Evolutionary conservation across 2,113 vertebrate genomes (phyloP), one percentile per base, ranked within the genome.

Genomic region (Columbina picui): DNA sequence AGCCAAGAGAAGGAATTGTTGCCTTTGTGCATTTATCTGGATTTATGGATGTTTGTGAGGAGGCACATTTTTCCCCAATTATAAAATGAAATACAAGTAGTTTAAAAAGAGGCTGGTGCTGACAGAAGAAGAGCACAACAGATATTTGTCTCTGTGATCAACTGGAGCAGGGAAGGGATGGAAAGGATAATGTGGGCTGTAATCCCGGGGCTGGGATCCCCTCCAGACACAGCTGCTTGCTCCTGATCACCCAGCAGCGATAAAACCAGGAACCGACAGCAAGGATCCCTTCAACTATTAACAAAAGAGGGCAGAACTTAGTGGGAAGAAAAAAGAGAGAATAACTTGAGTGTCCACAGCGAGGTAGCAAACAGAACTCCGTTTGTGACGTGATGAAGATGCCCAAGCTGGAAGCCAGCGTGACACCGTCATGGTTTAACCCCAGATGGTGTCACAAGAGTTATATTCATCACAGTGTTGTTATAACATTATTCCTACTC

Each of bases 301-400:
- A 57, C 30, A 65, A 70, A 61, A 4, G 14, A 83, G 73, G 29
- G 47, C 6, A 87, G 83, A 32, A 36, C 17, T 47, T 55, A 10
- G 26, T 36, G 60, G 69, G 68, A 88, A 59, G 36, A 47, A 77
- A 45, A 45, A 59, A 0, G 12, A 57, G 57, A 69, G 34, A 88
- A 5, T 1, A 45, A 75, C 36, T 29, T 11, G 6, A 29, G 17
- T 23, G 57, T 74, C 6, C 4, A 1, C 80, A 50, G 47, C 0
- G 3, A 45, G 15, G 6, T 8, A 29, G 10, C 10, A 20, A 57
- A 19, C 1, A 21, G 23, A 67, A 59, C 60, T 39, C 73, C 0
- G 1, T 2, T 47, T 4, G 2, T 4, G 3, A 27, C 22, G 8
- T 0, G 3, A 71, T 0, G 20, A 65, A 36, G 73, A 36, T 21